Evolutionary conservation across 2,888 invertebrate genomes (phyloP), one percentile per base, ranked within the genome.

Genomic region (Hipparchia semele): DNA sequence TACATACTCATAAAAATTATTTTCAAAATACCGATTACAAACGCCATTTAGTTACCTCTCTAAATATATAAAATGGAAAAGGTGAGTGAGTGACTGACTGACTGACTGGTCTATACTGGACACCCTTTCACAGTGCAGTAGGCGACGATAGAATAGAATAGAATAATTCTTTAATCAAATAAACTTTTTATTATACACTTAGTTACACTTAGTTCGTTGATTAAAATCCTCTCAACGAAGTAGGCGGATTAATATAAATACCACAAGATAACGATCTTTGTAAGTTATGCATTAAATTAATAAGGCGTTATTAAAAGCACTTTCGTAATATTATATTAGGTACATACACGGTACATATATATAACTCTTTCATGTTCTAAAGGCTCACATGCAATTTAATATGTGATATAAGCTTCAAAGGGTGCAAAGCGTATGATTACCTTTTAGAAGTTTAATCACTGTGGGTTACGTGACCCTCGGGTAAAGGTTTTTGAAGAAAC

Each of bases 161-260:
- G n/a, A n/a, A n/a, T n/a, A n/a, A n/a, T n/a, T n/a, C n/a, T n/a
- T n/a, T n/a, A n/a, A n/a, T n/a, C n/a, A n/a, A n/a, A n/a, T n/a
- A n/a, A n/a, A n/a, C n/a, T n/a, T n/a, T n/a, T n/a, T n/a, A n/a
- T n/a, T n/a, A n/a, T n/a, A n/a, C n/a, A n/a, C n/a, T n/a, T n/a
- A n/a, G n/a, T n/a, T n/a, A n/a, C n/a, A n/a, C n/a, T n/a, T n/a
- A 23, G 23, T 23, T 23, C 23, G 23, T 23, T 23, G 23, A 59
- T 53, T 53, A 2, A 12, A 33, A 59, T 33, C 5, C 23, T 9
- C 3, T 23, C 9, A 33, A 23, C 33, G 23, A 56, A 68, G 46
- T 58, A 58, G 13, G 23, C 10, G n/a, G n/a, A 5, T 7, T 58
- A 53, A 68, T 68, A 68, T 68, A 58, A 68, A 68, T 68, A 68